Evolutionary conservation across 2,888 invertebrate species (phyloP), one percentile per base, ranked within the genome.

Genomic region (Anarsia innoxiella): DNA sequence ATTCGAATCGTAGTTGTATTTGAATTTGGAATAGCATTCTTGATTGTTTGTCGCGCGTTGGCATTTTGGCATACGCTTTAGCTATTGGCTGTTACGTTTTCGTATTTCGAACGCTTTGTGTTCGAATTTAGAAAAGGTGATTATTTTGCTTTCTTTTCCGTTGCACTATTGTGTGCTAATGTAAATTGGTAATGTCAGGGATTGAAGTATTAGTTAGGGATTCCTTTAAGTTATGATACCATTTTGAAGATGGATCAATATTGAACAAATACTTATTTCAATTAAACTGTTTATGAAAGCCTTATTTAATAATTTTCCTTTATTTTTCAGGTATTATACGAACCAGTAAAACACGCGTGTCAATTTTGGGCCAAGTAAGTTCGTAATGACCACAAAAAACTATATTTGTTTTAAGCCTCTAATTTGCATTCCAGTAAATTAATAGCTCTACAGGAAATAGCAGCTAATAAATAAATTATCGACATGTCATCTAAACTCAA

Each of bases 61-160:
- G 70, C 67, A 72, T 76, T 75, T 77, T 78, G 82, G 75, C 74
- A 74, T 70, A 74, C 70, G 66, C 65, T 75, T 66, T 73, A 68
- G 68, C 73, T 64, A 75, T 75, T 70, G 69, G 70, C 63, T 48
- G 69, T 66, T 74, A 66, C 72, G 65, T 74, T 78, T 78, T 76
- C 72, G 75, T 69, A 69, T 73, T 74, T 78, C 67, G 66, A 67
- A 71, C 64, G 65, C 77, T 76, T 80, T 74, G 78, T 76, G 74
- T 79, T 76, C 76, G 74, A 72, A 77, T 80, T 78, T 79, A 78
- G 80, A 80, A 76, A 76, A 73, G 68, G n/a, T n/a, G n/a, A 64
- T 77, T 65, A 59, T 56, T 71, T 74, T 76, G 72, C 67, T 80
- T 78, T 79, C 71, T 79, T 83, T 67, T 68, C 61, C 63, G 60